Evolutionary conservation across 2,113 vertebrate species (phyloP), one percentile per base, ranked within the genome.

Genomic region (Malaclemys terrapin): DNA sequence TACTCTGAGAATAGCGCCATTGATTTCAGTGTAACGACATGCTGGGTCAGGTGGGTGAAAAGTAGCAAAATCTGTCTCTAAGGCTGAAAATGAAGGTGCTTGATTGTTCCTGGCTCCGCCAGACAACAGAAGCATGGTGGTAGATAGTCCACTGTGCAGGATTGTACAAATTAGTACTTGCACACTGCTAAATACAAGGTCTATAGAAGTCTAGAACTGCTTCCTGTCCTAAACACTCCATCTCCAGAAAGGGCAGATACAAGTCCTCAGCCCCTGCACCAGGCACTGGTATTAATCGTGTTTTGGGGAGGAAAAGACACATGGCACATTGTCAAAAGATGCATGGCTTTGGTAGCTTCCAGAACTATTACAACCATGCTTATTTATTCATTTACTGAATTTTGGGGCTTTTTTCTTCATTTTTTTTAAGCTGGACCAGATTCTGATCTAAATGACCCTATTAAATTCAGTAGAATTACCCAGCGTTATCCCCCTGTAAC

Each of bases 391-490:
- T 72, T 20, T 38, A 72, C 65, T 10, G n/a, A n/a, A 62, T 62
- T 62, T 62, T 6, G 57, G 25, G 16, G 5, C 5, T 59, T 31
- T 38, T 72, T 69, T 31, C n/a, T 38, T 38, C 8, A 72, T 22
- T 10, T 78, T 78, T 14, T 78, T 25, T 78, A 47, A 25, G 3
- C 42, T 75, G 47, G 88, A 91, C 80, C 87, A 80, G 45, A 81
- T 19, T 25, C 20, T 50, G 57, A n/a, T 91, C 72, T 89, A 92
- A 91, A 47, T 90, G 86, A 80, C 80, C 31, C 57, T 93, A 87
- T 96, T 97, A 96, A 93, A 93, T 97, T 96, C 79, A 76, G 82
- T 69, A 85, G 85, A 88, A 50, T 91, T 94, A 89, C 89, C 54
- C 80, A 78, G 49, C 52, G 89, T 93, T 93, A 94, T 82, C 79